Base-by-base conservation (phyloP, 37 sponge, comb jelly and placozoan species). In the Hexactinellida sp. region DNA sequence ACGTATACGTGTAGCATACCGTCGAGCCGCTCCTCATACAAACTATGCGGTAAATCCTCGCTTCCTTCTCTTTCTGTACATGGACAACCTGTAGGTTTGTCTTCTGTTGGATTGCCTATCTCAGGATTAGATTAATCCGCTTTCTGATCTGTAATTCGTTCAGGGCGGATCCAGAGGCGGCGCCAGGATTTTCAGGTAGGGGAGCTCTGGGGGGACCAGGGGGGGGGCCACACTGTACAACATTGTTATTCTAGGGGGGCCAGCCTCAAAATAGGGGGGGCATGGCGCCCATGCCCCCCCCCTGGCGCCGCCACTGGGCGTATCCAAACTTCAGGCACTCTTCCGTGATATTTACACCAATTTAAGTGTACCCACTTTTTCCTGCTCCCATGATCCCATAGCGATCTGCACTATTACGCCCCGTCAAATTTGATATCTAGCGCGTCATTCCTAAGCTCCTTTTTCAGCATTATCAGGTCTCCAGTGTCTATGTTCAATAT, bases 321-420 rank as follows among this genome's bases (percentile, higher is more conserved):
- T 13, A 13, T 41, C 13, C 47, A 13, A n/a, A n/a, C n/a, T n/a
- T n/a, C n/a, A n/a, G n/a, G n/a, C n/a, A n/a, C n/a, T n/a, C n/a
- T n/a, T n/a, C n/a, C n/a, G 47, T 41, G 5, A 16, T 41, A 16
- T 41, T 41, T 63, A 25, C 28, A 63, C 1, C 76, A 23, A 63
- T 63, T 63, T 23, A 63, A 63, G 76, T 63, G 76, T n/a, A 63
- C 34, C 76, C 30, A 63, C 76, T 63, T 63, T 23, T 63, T 47
- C 13, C 76, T 63, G 13, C 10, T 41, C 47, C 13, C 47, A n/a
- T 63, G 19, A 28, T 7, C 30, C 76, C 5, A 7, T 32, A 28
- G 3, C 30, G 34, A 63, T 28, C 13, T 63, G 76, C 25, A 63
- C 76, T 25, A 63, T 28, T n/a, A 63, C 76, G 13, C 76, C 76